Conservation (phyloP, 1,140 invertebrate species). For the Riptortus pedestris region DNA sequence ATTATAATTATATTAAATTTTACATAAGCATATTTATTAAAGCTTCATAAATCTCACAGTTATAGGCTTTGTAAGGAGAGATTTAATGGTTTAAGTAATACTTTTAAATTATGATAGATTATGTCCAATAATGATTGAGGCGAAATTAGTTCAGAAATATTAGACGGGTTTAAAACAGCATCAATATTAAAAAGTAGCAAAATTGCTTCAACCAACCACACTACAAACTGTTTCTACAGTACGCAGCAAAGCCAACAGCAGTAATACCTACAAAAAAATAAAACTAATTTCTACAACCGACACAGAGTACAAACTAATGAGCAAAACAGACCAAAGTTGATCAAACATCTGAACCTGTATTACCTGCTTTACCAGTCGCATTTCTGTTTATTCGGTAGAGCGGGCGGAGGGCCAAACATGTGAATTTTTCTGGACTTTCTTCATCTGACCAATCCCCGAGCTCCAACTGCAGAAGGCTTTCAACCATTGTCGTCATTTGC, state of each 20-base stretch:
- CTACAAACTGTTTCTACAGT: neutral
- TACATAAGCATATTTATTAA: too few relatives aligned
- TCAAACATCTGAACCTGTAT: neutral
- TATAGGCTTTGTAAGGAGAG: too few relatives aligned
- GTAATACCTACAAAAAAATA: neutral
- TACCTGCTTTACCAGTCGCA: constrained; percentile 27
- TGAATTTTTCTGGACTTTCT: constrained; percentile 37
- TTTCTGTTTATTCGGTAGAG: constrained; percentile 35
- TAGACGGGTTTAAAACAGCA: too few relatives aligned
- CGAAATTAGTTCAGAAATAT: too few relatives aligned
- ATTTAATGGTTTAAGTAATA: too few relatives aligned
- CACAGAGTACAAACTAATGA: neutral
- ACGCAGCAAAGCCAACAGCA: neutral
- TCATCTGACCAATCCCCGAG: constrained; percentile 33
- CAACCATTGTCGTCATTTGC: constrained; percentile 33
- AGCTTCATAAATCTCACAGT: too few relatives aligned
- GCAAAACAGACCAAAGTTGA: neutral
- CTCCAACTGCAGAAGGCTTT: constrained; percentile 38
- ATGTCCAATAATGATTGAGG: too few relatives aligned
- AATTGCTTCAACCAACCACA: too few relatives aligned
- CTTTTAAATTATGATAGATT: too few relatives aligned
- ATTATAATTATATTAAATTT: too few relatives aligned
- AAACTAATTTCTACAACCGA: too few relatives aligned
- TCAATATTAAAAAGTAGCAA: too few relatives aligned
- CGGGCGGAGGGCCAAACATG: constrained; percentile 35